A percentile compares a stretch with the other conserved stretches of the same genome.
Evolutionary conservation across 2,888 invertebrate species (phyloP).

Genomic region (Melolontha melolontha): DNA sequence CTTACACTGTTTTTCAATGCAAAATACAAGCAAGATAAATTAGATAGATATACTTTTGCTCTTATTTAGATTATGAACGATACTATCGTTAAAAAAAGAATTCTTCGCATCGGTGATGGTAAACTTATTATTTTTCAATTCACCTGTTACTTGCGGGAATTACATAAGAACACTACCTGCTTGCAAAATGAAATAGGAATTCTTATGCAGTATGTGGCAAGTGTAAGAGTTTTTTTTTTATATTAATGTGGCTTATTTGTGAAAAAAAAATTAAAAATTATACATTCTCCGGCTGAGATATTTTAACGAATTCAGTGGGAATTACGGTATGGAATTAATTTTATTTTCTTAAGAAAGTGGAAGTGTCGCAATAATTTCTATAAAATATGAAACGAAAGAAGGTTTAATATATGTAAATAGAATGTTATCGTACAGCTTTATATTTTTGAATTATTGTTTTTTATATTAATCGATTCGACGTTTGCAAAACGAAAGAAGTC

Average conservation of each 20-base stretch:
- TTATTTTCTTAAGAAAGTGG: too few relatives aligned
- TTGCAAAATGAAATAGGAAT: slow-evolving; percentile 11
- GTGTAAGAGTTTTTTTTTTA: background rate
- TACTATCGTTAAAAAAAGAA: slow-evolving; percentile 4
- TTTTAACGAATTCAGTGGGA: background rate
- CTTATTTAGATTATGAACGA: too few relatives aligned
- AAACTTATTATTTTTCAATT: slow-evolving; percentile 18
- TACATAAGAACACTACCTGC: slow-evolving; percentile 12
- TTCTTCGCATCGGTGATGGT: background rate
- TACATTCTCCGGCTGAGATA: background rate
- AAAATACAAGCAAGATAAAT: too few relatives aligned
- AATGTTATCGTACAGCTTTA: too few relatives aligned
- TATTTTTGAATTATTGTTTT: too few relatives aligned
- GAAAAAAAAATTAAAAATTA: background rate
- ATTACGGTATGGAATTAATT: too few relatives aligned
- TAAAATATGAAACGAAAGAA: too few relatives aligned
- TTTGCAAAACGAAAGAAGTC: too few relatives aligned
- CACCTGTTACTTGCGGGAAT: slow-evolving; percentile 16
- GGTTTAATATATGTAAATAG: too few relatives aligned
- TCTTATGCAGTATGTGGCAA: background rate
- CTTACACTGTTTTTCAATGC: background rate
- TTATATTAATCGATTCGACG: too few relatives aligned
- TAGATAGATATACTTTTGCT: too few relatives aligned
- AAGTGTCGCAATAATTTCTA: too few relatives aligned
- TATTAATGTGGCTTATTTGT: background rate